Base-by-base conservation (phyloP, 2,888 invertebrate species). In the Melanostoma mellinum region DNA sequence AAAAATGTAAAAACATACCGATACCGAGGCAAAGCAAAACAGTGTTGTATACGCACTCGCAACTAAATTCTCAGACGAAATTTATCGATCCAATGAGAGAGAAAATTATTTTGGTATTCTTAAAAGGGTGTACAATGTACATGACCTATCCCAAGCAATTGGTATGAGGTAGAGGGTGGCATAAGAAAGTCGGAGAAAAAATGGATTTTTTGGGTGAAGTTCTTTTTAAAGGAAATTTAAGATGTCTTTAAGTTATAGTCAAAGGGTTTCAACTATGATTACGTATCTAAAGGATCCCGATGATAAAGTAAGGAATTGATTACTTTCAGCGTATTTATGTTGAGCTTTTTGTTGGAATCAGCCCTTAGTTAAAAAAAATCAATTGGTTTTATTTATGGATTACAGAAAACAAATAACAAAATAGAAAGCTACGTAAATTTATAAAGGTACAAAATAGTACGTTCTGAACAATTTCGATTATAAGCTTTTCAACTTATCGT, bases 41-140 rank as follows among this genome's bases (percentile, higher is more conserved):
- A 46, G 46, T 35, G 40, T 36, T 32, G 46, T 46, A 20, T 74
- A 79, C 84, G 79, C 79, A 84, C 84, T 38, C 20, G 38, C 38
- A 75, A 74, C 60, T 55, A 75, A 72, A 79, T 84, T 56, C 69
- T 67, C 84, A 84, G 84, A 84, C 84, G 74, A 79, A 84, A 65
- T 79, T 84, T 84, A 84, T 84, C 84, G 84, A 84, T 84, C 79
- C 56, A 73, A 73, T 65, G 61, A 72, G 35, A 61, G 60, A 40
- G 74, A 74, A 52, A 44, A 71, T 69, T 60, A 74, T 84, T 84
- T 74, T 38, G 73, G 79, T 71, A 74, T 79, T 69, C 78, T 78
- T 71, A 73, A 56, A 38, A 32, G 58, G 50, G 55, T 38, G 38
- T 53, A 56, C 79, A 76, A 46, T 38, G 38, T 53, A 56, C 79